A percentile compares a stretch with the other conserved stretches of the same genome.
Evolutionary conservation across 2,888 invertebrate genomes (phyloP).

Genomic region (Erpobdella octoculata): DNA sequence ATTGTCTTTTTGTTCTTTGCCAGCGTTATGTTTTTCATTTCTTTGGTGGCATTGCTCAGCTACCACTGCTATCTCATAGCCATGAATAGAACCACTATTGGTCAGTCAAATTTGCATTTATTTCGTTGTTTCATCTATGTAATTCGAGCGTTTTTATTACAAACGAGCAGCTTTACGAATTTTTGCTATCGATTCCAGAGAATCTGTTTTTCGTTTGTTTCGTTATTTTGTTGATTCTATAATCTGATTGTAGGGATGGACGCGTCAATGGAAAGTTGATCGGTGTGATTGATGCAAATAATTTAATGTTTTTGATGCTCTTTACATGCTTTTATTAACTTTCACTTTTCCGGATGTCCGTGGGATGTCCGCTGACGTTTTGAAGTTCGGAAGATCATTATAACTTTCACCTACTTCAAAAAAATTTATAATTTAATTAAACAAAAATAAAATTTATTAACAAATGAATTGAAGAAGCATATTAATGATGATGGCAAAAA

Average conservation of each 20-base stretch:
- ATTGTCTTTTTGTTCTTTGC: conserved; percentile 95
- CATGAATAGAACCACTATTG: conserved; percentile 88
- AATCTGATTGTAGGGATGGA: not conserved
- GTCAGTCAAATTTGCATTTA: no score
- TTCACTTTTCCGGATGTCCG: no score
- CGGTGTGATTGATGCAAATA: no score
- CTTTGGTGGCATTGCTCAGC: conserved; percentile 85
- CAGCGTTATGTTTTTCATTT: conserved; percentile 91
- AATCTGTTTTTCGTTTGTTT: not conserved
- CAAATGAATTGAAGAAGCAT: no score
- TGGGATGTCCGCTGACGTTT: no score
- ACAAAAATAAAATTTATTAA: no score
- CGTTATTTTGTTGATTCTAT: not conserved
- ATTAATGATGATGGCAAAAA: no score
- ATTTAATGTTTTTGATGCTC: no score
- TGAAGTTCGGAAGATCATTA: no score
- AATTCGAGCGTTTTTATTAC: not conserved
- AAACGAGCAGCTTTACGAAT: not conserved
- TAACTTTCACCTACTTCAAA: no score
- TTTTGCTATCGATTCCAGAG: not conserved
- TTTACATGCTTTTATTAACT: no score
- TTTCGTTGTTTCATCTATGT: not conserved
- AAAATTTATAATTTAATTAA: no score
- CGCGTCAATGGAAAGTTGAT: not conserved
- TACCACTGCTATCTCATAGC: conserved; percentile 90